Evolutionary conservation across 2,797 vertebrate species (phyloP), one percentile per base, ranked within the genome.

Genomic region (Leptoclinus maculatus): DNA sequence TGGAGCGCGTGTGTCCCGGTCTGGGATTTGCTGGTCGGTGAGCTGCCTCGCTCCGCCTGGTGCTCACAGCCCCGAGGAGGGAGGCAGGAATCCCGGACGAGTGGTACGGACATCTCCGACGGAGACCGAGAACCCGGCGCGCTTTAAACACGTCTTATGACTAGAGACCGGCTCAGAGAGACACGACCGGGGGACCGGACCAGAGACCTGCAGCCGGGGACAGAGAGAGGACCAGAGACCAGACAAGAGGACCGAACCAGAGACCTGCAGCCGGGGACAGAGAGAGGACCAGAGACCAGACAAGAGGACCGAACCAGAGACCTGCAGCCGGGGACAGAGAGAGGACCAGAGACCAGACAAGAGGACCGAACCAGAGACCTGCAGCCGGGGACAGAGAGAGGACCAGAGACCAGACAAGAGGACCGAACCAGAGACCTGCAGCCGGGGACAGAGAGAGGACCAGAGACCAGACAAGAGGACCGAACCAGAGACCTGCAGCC

Each of bases 91-190:
- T 96, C 96, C 95, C 94, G 92, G 93, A 92, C 80, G 95, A 94
- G 95, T 97, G 97, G 97, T 96, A 98, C 96, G 96, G 97, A 98
- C 95, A 95, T 98, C 96, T 93, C 97, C 95, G 94, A 94, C 90
- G 92, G 95, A 96, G 95, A 95, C 95, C 89, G 92, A 93, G 76
- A 91, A 94, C 95, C 87, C 95, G 90, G 90, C 79, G 90, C 79
- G 91, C 94, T 96, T 95, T 95, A 94, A 96, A 94, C 78, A 89
- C 92, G 91, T 96, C 97, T 95, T 92, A 96, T 97, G 96, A 97
- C 96, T 93, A 87, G 72, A 81, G 94, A 74, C 93, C 87, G 83
- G 68, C 84, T 93, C 92, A 88, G 85, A 25, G 36, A 23, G 36
- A 41, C 36, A 14, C 25, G 3, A 25, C 59, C 36, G 12, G 36